Conservation (phyloP, 1,140 invertebrate genomes). For the Drosophila cardini region DNA sequence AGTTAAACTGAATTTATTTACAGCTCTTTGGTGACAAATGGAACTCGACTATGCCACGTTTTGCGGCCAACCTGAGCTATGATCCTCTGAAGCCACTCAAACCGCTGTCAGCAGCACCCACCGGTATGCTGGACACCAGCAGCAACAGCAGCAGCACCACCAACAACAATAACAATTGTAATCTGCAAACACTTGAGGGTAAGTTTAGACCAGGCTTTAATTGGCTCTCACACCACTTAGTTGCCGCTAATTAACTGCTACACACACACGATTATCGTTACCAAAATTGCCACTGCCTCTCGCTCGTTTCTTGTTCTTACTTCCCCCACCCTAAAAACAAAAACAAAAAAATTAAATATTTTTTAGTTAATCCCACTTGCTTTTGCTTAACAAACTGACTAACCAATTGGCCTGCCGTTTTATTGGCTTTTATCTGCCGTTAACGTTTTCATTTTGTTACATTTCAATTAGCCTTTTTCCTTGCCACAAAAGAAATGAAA, state of each 20-base stretch:
- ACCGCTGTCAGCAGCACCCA: slow-evolving; percentile 67
- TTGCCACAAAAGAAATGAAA: slow-evolving; percentile 5
- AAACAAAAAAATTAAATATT: background rate
- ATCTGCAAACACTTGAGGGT: slow-evolving; percentile 41
- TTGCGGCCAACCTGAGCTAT: slow-evolving; percentile 91
- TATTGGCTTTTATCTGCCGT: slow-evolving; percentile 44
- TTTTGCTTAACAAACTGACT: slow-evolving; percentile 32
- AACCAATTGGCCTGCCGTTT: slow-evolving; percentile 47
- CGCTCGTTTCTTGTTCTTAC: slow-evolving; percentile 40
- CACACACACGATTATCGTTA: slow-evolving; percentile 73
- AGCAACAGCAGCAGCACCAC: slow-evolving; percentile 28
- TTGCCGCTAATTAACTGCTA: slow-evolving; percentile 76
- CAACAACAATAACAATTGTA: slow-evolving; percentile 18
- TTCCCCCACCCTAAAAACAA: slow-evolving; percentile 8
- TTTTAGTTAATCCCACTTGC: slow-evolving; percentile 46
- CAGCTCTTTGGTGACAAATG: slow-evolving; percentile 92
- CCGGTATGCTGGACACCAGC: slow-evolving; percentile 11
- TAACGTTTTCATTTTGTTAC: slow-evolving; percentile 30
- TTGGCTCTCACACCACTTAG: slow-evolving; percentile 45
- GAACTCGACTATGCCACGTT: slow-evolving; percentile 91
- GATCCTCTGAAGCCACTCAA: slow-evolving; percentile 91
- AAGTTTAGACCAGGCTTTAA: slow-evolving; percentile 20
- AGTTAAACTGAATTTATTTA: background rate
- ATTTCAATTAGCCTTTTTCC: slow-evolving; percentile 43
- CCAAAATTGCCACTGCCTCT: slow-evolving; percentile 68